These are phyloP conservation scores for Catotricha subobsoleta DNA, from an alignment of 2,888 invertebrate species.

Conservation along the genomic window DNA sequence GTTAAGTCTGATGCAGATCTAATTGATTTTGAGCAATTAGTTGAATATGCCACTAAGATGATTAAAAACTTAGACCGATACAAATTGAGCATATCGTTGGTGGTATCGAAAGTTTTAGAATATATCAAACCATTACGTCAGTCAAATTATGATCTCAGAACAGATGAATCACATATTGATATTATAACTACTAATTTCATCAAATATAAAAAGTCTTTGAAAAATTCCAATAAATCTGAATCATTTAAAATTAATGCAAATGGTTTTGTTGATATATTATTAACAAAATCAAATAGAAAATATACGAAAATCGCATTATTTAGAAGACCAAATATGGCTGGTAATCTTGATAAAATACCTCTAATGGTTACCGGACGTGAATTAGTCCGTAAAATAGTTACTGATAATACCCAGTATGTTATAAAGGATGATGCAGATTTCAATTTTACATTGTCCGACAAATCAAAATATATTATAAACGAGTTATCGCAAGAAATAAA, in stretches of 20 bases:
- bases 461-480: constrained; percentile 1
- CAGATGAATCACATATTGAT: background rate
- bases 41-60: constrained; percentile 6
- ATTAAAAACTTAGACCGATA: constrained; percentile 6
- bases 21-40: background rate
- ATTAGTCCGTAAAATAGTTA: background rate
- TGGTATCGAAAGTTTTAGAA: constrained; percentile 9
- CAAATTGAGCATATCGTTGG: constrained; percentile 7
- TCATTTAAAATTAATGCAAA: background rate
- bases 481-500: constrained; percentile 3
- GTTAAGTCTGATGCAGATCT: constrained; percentile 8
- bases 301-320: constrained; percentile 8
- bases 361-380: background rate
- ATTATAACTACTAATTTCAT: no score
- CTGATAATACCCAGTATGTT: background rate
- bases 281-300: constrained; percentile 3
- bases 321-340: constrained; percentile 5
- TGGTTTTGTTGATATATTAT: no score
- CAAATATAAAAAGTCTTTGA: no score
- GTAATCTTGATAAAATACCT: background rate
- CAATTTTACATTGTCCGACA: constrained; percentile 6
- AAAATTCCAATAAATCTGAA: background rate
- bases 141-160: background rate
- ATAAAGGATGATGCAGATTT: constrained; percentile 1
- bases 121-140: no score